A percentile compares a stretch with the other conserved stretches of the same genome.
Conservation (phyloP, 2,113 vertebrate species). For the Chamaea fasciata region DNA sequence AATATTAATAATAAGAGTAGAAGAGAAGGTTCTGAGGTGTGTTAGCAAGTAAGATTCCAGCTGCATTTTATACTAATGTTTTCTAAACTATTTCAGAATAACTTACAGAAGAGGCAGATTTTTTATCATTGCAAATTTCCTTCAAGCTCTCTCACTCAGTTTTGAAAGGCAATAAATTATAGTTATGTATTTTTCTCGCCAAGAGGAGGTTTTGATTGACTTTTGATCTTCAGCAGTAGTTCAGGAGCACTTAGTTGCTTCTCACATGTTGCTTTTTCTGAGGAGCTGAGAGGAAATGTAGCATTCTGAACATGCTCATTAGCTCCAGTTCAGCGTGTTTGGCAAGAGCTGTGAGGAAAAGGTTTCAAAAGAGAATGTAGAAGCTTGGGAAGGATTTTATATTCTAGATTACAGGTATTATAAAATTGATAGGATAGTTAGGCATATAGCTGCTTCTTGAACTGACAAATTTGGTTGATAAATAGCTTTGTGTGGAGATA, state of each 20-base stretch:
- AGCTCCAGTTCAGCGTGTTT: not conserved
- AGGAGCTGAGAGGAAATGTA: not conserved
- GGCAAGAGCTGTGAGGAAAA: not conserved
- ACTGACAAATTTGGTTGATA: not conserved
- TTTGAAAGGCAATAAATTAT: not conserved
- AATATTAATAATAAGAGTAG: not conserved
- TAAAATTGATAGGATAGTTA: not conserved
- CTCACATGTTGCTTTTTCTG: not conserved
- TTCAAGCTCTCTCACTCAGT: not conserved
- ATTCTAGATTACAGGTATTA: not conserved
- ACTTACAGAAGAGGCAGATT: not conserved
- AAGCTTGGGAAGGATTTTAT: not conserved
- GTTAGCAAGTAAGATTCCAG: not conserved
- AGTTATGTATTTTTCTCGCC: not conserved
- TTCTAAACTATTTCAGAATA: not conserved
- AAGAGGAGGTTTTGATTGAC: not conserved
- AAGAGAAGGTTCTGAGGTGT: not conserved
- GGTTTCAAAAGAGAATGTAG: not conserved
- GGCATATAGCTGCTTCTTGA: not conserved
- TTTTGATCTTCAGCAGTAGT: not conserved
- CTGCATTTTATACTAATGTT: not conserved
- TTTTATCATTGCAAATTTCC: not conserved
- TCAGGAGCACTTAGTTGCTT: not conserved
- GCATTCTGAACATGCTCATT: not conserved
- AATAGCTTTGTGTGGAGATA: not conserved